phyloP scores from a whole-genome alignment of 1,140 invertebrate genomes.

The Nebria ingens region DNA sequence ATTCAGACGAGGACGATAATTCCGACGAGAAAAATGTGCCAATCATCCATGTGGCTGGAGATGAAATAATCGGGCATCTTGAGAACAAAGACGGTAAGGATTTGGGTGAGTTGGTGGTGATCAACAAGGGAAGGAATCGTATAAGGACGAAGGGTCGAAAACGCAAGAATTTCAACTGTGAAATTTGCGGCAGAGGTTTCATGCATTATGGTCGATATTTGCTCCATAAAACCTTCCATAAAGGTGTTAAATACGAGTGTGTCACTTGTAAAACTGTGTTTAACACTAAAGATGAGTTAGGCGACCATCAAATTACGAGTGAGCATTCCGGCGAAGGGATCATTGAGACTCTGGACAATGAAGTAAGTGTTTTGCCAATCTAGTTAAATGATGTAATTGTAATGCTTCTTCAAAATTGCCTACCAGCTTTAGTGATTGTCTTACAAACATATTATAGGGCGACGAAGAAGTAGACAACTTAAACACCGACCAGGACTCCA shows the following conservation, averaged over 20 bases:
- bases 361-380: no score
- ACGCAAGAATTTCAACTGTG: constrained; percentile 41
- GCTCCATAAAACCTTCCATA: constrained; percentile 31
- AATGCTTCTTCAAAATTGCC: no score
- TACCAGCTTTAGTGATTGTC: no score
- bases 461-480: no score
- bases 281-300: constrained; percentile 36
- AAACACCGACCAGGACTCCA: no score
- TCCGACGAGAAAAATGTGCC: constrained; percentile 15
- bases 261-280: constrained; percentile 36
- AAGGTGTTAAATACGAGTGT: constrained; percentile 42
- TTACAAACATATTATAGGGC: no score
- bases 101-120: constrained; percentile 48
- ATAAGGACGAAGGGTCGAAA: constrained; percentile 41
- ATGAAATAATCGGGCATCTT: constrained; percentile 54
- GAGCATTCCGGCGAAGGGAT: constrained; percentile 38
- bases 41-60: constrained; percentile 10
- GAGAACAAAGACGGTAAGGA: constrained; percentile 47
- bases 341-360: constrained; percentile 26
- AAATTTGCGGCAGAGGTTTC: constrained; percentile 43
- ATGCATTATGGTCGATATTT: constrained; percentile 39
- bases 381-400: no score
- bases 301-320: constrained; percentile 40
- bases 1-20: constrained; percentile 32
- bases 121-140: constrained; percentile 44